Evolutionary conservation across 2,888 invertebrate species (phyloP).

Genomic region (Piscicola geometra): DNA sequence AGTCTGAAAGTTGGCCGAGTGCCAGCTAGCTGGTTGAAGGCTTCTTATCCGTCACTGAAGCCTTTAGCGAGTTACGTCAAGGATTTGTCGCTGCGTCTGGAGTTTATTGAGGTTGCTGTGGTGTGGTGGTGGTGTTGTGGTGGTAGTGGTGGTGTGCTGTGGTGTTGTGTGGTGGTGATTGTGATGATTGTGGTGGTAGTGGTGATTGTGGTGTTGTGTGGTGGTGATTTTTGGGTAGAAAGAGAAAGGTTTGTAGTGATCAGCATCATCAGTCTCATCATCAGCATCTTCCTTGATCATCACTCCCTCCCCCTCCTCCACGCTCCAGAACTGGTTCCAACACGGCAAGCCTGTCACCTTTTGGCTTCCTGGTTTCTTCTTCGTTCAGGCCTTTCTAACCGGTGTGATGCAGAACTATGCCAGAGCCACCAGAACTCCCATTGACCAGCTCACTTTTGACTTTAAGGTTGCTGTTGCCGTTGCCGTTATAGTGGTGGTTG

Average conservation of each 20-base stretch:
- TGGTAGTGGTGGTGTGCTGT: too few species aligned
- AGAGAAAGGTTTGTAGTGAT: neutral
- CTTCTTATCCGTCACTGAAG: slow-evolving; percentile 84
- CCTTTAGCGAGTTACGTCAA: slow-evolving; percentile 74
- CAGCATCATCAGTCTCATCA: neutral
- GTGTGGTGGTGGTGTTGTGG: too few species aligned
- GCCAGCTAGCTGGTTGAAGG: slow-evolving; percentile 73
- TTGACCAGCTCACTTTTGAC: slow-evolving; percentile 64
- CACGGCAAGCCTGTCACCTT: slow-evolving; percentile 74
- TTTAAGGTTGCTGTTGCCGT: too few species aligned
- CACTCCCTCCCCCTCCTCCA: too few species aligned
- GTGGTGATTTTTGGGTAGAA: too few species aligned
- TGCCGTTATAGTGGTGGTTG: too few species aligned
- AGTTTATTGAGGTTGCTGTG: slow-evolving; percentile 63
- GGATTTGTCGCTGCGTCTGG: slow-evolving; percentile 72
- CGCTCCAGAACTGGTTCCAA: slow-evolving; percentile 70
- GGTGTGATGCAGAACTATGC: slow-evolving; percentile 86
- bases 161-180: too few species aligned
- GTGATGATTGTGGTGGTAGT: too few species aligned
- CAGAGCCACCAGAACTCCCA: slow-evolving; percentile 76
- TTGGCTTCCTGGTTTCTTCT: slow-evolving; percentile 89
- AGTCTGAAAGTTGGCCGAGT: slow-evolving; percentile 70
- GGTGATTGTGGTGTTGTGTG: too few species aligned
- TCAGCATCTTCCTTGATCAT: neutral
- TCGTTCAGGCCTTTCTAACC: slow-evolving; percentile 85